These are phyloP conservation scores for Radopholus similis DNA, from an alignment of 1,140 invertebrate species.

Conservation along the genomic window DNA sequence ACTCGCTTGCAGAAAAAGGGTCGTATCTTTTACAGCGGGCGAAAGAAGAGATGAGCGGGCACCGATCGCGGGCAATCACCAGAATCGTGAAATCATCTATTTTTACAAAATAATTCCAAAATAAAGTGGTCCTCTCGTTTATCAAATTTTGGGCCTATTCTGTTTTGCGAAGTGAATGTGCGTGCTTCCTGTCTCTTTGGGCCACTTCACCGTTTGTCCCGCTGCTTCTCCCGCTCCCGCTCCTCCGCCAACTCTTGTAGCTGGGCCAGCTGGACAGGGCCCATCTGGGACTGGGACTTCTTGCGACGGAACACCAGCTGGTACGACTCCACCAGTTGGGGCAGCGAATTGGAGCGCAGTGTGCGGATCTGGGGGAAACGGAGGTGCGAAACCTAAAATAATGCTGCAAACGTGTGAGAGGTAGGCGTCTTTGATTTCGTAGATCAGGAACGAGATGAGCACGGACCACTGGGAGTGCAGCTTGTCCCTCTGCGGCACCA, in stretches of 20 bases:
- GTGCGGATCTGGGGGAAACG: slow-evolving; percentile 40
- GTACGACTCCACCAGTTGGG: slow-evolving; percentile 46
- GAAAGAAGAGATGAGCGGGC: too few species aligned
- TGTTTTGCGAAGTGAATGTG: too few species aligned
- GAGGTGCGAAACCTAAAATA: not conserved
- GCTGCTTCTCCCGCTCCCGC: too few species aligned
- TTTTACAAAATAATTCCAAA: not conserved
- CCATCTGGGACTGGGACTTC: not conserved
- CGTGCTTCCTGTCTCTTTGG: too few species aligned
- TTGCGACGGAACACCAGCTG: slow-evolving; percentile 35
- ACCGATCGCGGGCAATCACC: too few species aligned
- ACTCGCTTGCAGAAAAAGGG: too few species aligned
- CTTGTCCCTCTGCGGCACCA: not conserved
- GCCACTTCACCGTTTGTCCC: too few species aligned
- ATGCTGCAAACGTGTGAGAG: slow-evolving; percentile 48
- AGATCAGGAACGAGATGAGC: slow-evolving; percentile 32
- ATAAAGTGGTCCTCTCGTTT: too few species aligned
- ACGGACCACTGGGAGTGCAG: slow-evolving; percentile 16
- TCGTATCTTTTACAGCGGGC: slow-evolving; percentile 6
- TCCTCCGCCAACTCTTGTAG: too few species aligned
- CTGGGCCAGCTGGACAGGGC: not conserved
- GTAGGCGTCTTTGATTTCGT: slow-evolving; percentile 57
- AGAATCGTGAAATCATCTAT: too few species aligned
- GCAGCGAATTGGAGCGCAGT: slow-evolving; percentile 47
- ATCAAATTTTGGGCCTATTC: too few species aligned